Evolutionary conservation across 2,888 invertebrate genomes (phyloP).

Genomic region (Drosophila antonietae): DNA sequence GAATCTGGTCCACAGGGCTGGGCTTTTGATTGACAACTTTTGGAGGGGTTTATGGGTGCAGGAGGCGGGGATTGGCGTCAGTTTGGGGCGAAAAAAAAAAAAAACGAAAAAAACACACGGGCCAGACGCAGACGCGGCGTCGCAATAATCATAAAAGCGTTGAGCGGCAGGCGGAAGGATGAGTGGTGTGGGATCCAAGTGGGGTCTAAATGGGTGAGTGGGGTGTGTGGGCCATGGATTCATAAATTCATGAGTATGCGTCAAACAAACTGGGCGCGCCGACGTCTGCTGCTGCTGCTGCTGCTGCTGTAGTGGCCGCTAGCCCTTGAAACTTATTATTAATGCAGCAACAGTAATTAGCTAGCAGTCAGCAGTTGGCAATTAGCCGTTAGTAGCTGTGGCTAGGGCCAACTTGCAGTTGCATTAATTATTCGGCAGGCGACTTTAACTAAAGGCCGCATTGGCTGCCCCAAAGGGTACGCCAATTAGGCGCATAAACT

Average conservation of each 20-base stretch:
- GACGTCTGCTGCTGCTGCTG: slow-evolving; percentile 2
- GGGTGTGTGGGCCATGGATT: neutral
- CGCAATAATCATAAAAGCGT: slow-evolving; percentile 76
- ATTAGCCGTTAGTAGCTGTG: slow-evolving; percentile 46
- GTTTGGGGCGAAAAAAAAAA: slow-evolving; percentile 28
- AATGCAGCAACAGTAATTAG: slow-evolving; percentile 54
- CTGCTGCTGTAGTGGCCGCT: neutral
- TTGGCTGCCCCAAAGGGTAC: slow-evolving; percentile 35
- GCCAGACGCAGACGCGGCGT: slow-evolving; percentile 76
- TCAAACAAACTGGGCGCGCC: slow-evolving; percentile 51
- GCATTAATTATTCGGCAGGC: slow-evolving; percentile 63
- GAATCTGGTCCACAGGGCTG: slow-evolving; percentile 27
- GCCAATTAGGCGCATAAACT: slow-evolving; percentile 66
- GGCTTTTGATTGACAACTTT: slow-evolving; percentile 65
- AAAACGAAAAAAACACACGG: slow-evolving; percentile 33
- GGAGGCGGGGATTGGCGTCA: slow-evolving; percentile 56
- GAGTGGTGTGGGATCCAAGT: too few relatives aligned
- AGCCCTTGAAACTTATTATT: slow-evolving; percentile 34
- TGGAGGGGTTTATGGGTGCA: neutral
- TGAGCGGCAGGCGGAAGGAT: slow-evolving; percentile 21
- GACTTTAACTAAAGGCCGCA: slow-evolving; percentile 42
- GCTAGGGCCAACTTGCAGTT: slow-evolving; percentile 53
- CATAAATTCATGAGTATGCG: slow-evolving; percentile 56
- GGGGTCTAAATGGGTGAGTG: neutral
- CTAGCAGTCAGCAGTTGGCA: slow-evolving; percentile 22